These are phyloP conservation scores for Dioctria linearis DNA, from an alignment of 2,888 invertebrate species.

Conservation along the genomic window DNA sequence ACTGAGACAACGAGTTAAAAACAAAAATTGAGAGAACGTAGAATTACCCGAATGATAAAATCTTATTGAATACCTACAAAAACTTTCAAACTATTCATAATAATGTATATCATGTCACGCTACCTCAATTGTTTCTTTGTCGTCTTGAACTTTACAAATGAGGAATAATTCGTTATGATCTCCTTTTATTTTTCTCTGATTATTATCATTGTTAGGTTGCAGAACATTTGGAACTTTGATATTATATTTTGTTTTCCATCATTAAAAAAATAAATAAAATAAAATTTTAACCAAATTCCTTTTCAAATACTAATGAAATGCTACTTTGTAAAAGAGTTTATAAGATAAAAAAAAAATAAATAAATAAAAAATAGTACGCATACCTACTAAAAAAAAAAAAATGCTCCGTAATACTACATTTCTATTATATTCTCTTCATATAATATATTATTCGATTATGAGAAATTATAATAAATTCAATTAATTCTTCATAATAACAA, in stretches of 20 bases:
- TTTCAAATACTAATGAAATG: slow-evolving; percentile 6
- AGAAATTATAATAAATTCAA: slow-evolving; percentile 63
- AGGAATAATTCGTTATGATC: too few species aligned
- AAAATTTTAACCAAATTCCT: neutral
- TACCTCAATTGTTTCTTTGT: too few species aligned
- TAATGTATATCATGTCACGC: too few species aligned
- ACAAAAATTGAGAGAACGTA: too few species aligned
- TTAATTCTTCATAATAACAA: slow-evolving; percentile 58
- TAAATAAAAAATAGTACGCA: too few species aligned
- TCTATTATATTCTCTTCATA: neutral
- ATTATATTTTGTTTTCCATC: neutral
- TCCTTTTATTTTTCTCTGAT: too few species aligned
- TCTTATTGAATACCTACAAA: too few species aligned
- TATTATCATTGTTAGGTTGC: too few species aligned
- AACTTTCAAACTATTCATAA: too few species aligned
- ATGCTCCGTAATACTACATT: neutral
- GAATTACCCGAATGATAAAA: too few species aligned
- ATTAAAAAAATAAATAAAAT: neutral
- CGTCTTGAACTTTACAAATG: too few species aligned
- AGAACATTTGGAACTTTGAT: neutral
- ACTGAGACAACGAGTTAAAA: too few species aligned
- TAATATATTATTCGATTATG: neutral
- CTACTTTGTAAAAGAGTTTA: slow-evolving; percentile 18
- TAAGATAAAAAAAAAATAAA: neutral
- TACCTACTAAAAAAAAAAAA: slow-evolving; percentile 20